phyloP scores from a whole-genome alignment of 92 coral and sea anemone species.

The Paragorgia papillata region DNA sequence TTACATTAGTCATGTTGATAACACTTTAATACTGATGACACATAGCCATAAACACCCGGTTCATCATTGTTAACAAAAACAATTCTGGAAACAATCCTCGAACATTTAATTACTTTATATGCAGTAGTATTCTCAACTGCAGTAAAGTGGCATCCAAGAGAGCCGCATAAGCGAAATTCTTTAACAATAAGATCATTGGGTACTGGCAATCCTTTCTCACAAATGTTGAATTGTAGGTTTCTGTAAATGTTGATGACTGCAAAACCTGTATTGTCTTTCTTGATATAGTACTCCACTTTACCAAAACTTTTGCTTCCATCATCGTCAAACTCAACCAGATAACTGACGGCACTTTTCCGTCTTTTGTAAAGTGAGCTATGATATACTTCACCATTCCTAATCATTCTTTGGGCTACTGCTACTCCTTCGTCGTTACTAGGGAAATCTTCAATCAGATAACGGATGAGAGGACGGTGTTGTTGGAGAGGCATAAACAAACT shows the following conservation, averaged over 20 bases:
- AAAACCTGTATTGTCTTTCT: constrained; percentile 44
- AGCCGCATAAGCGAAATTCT: constrained; percentile 52
- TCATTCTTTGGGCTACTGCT: constrained; percentile 5
- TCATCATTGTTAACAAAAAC: constrained; percentile 56
- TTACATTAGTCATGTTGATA: constrained; percentile 70
- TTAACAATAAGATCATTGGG: constrained; percentile 56
- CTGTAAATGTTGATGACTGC: constrained; percentile 52
- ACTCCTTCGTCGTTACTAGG: neutral
- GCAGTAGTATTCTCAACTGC: constrained; percentile 55
- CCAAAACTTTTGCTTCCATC: constrained; percentile 36
- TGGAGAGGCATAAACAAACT: constrained; percentile 4
- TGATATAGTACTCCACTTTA: constrained; percentile 57
- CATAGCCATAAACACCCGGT: constrained; percentile 63
- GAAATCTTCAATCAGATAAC: neutral
- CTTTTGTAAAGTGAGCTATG: constrained; percentile 22
- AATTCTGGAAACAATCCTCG: constrained; percentile 40
- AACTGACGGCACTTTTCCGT: constrained; percentile 10
- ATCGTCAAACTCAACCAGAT: constrained; percentile 10
- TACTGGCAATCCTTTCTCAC: constrained; percentile 48
- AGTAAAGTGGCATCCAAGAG: constrained; percentile 51
- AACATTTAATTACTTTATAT: constrained; percentile 50
- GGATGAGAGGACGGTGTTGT: neutral
- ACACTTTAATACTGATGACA: constrained; percentile 59
- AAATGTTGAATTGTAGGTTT: constrained; percentile 50
- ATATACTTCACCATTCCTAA: constrained; percentile 20